A percentile compares a stretch with the other conserved stretches of the same genome.
phyloP scores from a whole-genome alignment of 1,140 invertebrate genomes.

The Drosophila prosaltans region DNA sequence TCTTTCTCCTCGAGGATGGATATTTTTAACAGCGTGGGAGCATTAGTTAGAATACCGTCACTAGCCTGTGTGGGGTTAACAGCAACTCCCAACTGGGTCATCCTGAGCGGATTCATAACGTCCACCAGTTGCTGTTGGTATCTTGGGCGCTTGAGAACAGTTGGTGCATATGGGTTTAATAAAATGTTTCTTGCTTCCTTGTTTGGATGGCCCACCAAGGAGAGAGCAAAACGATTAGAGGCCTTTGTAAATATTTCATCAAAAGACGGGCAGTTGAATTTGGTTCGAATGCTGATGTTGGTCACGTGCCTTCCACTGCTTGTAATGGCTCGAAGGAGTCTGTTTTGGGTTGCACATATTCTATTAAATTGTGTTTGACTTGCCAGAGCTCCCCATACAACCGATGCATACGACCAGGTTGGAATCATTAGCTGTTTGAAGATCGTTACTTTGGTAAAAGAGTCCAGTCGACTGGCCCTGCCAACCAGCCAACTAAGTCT shows the following conservation, averaged over 20 bases:
- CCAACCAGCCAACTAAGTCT: slow-evolving; percentile 13
- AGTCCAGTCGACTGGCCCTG: background rate
- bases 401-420: background rate
- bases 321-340: too few relatives aligned
- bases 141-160: too few relatives aligned
- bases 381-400: background rate
- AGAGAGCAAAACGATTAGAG: background rate
- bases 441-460: background rate
- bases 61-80: too few relatives aligned
- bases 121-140: too few relatives aligned
- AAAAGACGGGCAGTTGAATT: background rate
- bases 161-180: background rate
- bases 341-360: background rate
- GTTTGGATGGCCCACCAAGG: background rate
- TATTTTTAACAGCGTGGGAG: too few relatives aligned
- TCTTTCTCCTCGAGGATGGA: too few relatives aligned
- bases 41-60: too few relatives aligned
- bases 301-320: background rate
- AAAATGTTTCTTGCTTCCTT: background rate
- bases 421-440: slow-evolving; percentile 12
- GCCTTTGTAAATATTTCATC: background rate
- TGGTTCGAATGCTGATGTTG: background rate
- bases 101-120: too few relatives aligned
- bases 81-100: too few relatives aligned
- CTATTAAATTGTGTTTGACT: background rate